Evolutionary conservation across 92 coral and sea anemone species (phyloP).

Genomic region (Pocillopora meandrina): DNA sequence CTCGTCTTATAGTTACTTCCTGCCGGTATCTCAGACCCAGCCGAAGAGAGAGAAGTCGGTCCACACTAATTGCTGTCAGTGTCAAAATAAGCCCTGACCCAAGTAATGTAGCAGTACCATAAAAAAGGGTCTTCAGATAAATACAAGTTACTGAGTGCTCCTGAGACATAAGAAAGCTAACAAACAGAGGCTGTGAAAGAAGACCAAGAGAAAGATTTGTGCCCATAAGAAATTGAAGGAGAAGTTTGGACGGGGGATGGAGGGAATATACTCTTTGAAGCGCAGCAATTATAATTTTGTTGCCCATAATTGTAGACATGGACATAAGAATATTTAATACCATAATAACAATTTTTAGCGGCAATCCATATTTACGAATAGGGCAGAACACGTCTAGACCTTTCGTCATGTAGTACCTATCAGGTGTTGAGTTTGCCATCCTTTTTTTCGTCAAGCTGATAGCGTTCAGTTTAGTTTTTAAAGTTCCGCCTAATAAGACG

Average conservation of each 20-base stretch:
- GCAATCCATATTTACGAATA: not conserved
- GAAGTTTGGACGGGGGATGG: not conserved
- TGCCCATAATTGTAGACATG: not conserved
- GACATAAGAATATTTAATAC: not conserved
- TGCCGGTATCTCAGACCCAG: not conserved
- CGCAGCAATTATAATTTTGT: not conserved
- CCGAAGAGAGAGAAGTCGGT: slow-evolving; percentile 16
- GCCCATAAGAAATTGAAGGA: not conserved
- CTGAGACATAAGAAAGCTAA: not conserved
- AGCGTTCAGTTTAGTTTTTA: no score
- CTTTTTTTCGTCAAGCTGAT: no score
- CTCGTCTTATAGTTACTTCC: not conserved
- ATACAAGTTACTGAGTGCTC: not conserved
- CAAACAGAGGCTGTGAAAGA: not conserved
- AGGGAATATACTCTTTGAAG: not conserved
- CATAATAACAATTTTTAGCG: not conserved
- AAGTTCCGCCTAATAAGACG: no score
- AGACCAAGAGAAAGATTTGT: not conserved
- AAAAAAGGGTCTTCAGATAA: not conserved
- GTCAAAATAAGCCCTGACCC: not conserved
- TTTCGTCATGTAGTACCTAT: no score
- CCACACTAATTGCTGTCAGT: not conserved
- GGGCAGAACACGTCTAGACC: not conserved
- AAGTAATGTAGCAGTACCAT: not conserved
- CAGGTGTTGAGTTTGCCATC: no score